Conservation (phyloP, 2,797 vertebrate species). For the Propithecus deckenii region DNA sequence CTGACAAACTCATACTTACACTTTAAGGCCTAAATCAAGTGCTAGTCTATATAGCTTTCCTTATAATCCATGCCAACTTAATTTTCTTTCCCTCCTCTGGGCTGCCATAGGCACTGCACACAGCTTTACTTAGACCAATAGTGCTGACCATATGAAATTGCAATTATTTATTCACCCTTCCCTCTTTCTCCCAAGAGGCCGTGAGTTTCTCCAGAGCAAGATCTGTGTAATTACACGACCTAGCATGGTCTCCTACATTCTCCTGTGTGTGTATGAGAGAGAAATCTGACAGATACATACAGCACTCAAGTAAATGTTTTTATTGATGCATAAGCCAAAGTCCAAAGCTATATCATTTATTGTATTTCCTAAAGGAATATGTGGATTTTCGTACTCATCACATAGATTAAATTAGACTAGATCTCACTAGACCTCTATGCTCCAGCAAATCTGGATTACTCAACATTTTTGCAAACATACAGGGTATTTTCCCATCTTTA, state of each 20-base stretch:
- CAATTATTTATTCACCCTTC: neutral
- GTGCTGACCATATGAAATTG: neutral
- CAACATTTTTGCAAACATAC: neutral
- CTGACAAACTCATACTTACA: neutral
- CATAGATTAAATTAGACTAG: neutral
- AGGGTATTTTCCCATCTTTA: neutral
- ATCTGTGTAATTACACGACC: neutral
- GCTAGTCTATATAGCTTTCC: neutral
- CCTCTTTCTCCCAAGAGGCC: neutral
- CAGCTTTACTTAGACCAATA: neutral
- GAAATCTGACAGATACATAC: neutral
- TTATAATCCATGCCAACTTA: neutral
- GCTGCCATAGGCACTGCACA: neutral
- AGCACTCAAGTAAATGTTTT: neutral
- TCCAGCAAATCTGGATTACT: neutral
- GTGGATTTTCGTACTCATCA: neutral
- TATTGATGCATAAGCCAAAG: neutral
- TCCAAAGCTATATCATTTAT: neutral
- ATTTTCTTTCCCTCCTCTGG: neutral
- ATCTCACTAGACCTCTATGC: neutral
- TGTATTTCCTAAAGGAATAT: conserved; percentile 13
- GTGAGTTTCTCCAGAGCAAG: neutral
- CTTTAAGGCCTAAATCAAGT: neutral
- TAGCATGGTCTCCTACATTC: neutral
- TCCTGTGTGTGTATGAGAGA: neutral